A percentile compares a stretch with the other conserved stretches of the same genome.
Conservation (phyloP, 2,113 vertebrate genomes). For the Leiothrix lutea region DNA sequence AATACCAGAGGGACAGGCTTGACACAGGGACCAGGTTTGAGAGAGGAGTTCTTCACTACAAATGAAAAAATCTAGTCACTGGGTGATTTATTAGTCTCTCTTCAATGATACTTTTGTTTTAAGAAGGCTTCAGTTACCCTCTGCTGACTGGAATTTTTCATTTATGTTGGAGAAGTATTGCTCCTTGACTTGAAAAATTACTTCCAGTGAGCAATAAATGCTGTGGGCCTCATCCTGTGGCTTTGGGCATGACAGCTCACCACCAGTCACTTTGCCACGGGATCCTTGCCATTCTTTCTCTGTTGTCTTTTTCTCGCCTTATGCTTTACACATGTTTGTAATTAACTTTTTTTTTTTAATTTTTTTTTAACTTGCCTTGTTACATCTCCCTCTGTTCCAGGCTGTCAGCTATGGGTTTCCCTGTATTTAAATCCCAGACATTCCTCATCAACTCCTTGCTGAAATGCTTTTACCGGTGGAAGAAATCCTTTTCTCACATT, state of each 20-base stretch:
- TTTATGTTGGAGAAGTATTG: slow-evolving; percentile 33
- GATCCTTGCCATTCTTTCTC: slow-evolving; percentile 25
- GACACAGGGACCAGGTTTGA: not conserved
- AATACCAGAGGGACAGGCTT: not conserved
- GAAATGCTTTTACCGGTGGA: slow-evolving; percentile 14
- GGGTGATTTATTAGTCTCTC: slow-evolving; percentile 15
- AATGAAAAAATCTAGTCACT: not conserved
- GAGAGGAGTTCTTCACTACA: not conserved
- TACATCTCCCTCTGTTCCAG: slow-evolving; percentile 29
- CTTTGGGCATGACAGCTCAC: slow-evolving; percentile 34
- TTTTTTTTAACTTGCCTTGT: not conserved
- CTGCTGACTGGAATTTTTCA: slow-evolving; percentile 42
- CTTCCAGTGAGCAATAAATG: slow-evolving; percentile 23
- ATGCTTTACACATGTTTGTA: slow-evolving; percentile 56
- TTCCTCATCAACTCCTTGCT: not conserved
- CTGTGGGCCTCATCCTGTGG: not conserved
- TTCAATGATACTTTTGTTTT: slow-evolving; percentile 29
- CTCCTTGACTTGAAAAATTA: slow-evolving; percentile 52
- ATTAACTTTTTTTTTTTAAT: not conserved
- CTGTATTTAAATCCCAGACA: not conserved
- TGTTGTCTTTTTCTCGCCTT: slow-evolving; percentile 56
- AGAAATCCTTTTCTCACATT: not conserved
- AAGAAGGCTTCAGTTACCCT: slow-evolving; percentile 25
- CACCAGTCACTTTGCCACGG: slow-evolving; percentile 20
- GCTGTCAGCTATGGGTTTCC: slow-evolving; percentile 4